phyloP scores from a whole-genome alignment of 1,140 invertebrate species.

The Epicauta chinensis region DNA sequence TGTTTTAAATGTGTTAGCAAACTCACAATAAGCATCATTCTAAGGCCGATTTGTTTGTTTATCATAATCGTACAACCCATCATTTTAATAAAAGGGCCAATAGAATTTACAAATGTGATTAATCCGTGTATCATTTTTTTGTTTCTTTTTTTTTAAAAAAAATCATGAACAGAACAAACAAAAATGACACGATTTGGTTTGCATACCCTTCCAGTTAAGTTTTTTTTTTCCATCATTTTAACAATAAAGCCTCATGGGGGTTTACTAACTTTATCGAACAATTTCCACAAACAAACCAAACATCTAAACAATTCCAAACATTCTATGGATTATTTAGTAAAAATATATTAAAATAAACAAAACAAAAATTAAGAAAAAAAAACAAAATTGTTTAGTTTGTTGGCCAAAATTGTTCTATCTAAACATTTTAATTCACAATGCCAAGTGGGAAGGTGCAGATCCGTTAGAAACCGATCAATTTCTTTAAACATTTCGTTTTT shows the following conservation, averaged over 20 bases:
- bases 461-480: constrained; percentile 11
- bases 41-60: constrained; percentile 9
- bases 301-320: too few species aligned
- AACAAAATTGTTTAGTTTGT: constrained; percentile 14
- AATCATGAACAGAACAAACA: too few species aligned
- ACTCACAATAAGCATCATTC: constrained; percentile 30
- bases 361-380: neutral
- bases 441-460: constrained; percentile 27
- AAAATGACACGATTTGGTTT: constrained; percentile 20
- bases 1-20: constrained; percentile 28
- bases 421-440: constrained; percentile 25
- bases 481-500: neutral
- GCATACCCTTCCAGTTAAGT: constrained; percentile 40
- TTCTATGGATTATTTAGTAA: neutral
- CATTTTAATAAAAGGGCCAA: neutral
- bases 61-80: neutral
- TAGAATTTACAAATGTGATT: constrained; percentile 20
- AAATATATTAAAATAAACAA: constrained; percentile 10
- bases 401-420: constrained; percentile 22
- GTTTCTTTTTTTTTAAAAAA: neutral
- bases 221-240: constrained; percentile 21
- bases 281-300: constrained; percentile 12
- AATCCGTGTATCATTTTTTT: neutral
- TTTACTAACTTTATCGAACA: constrained; percentile 32
- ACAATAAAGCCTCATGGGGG: constrained; percentile 36